Evolutionary conservation across 2,113 vertebrate genomes (phyloP).

Genomic region (Labeo catla): DNA sequence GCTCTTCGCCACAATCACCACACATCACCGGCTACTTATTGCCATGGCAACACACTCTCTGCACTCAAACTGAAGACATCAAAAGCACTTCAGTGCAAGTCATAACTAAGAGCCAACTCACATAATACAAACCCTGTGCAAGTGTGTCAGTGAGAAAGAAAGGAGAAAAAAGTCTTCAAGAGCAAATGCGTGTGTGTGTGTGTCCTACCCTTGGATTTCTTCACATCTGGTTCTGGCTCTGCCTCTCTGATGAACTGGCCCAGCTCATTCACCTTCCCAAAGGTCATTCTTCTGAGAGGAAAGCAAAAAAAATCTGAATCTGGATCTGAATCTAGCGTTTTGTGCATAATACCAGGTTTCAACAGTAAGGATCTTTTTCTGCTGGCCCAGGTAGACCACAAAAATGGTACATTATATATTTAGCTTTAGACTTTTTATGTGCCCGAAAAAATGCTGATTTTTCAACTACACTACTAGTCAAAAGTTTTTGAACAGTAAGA

Average conservation of each 20-base stretch:
- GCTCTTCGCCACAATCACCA: slow-evolving; percentile 42
- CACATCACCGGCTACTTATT: slow-evolving; percentile 50
- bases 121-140: neutral
- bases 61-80: slow-evolving; percentile 35
- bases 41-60: slow-evolving; percentile 52
- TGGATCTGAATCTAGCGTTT: neutral
- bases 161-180: neutral
- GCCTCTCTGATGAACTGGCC: slow-evolving; percentile 98
- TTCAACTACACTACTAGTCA: too few species aligned
- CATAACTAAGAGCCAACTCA: slow-evolving; percentile 37
- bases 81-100: slow-evolving; percentile 46
- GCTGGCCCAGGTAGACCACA: neutral
- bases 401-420: neutral
- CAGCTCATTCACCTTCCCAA: slow-evolving; percentile 95
- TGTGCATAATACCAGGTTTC: neutral
- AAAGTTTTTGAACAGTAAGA: too few species aligned
- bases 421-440: neutral
- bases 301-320: slow-evolving; percentile 41
- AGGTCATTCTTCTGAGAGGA: slow-evolving; percentile 90
- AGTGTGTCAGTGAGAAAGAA: neutral
- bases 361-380: neutral
- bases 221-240: slow-evolving; percentile 96
- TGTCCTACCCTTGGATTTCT: slow-evolving; percentile 94
- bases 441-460: neutral
- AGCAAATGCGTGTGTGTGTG: neutral